These are phyloP conservation scores for Didymodactylos carnosus DNA, from an alignment of 2,888 invertebrate species.

Conservation along the genomic window DNA sequence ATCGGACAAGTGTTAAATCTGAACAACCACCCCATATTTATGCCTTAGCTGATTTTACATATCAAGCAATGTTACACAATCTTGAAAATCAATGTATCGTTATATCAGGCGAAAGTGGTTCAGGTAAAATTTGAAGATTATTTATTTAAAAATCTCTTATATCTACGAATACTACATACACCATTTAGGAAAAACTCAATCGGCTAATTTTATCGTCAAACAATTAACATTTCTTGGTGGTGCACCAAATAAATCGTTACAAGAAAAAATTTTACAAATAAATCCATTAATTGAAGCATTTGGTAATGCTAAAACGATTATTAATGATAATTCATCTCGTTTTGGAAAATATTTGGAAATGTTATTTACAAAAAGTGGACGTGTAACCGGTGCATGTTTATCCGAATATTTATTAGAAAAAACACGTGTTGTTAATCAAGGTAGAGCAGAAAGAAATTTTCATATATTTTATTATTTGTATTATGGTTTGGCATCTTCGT, in stretches of 20 bases:
- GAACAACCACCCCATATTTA: conserved; percentile 71
- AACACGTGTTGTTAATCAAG: conserved; percentile 59
- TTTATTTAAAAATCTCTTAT: too few species aligned
- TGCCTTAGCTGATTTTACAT: conserved; percentile 66
- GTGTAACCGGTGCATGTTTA: conserved; percentile 67
- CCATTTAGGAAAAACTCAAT: conserved; percentile 77
- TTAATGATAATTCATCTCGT: conserved; percentile 65
- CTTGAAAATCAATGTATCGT: conserved; percentile 62
- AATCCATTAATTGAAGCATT: conserved; percentile 66
- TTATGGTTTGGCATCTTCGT: conserved; percentile 48
- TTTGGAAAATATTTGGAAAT: conserved; percentile 63
- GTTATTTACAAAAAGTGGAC: conserved; percentile 55
- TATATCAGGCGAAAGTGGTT: conserved; percentile 68
- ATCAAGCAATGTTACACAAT: conserved; percentile 71
- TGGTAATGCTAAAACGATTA: conserved; percentile 62
- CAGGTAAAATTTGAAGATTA: too few species aligned
- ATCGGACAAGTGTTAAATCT: conserved; percentile 6
- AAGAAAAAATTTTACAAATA: conserved; percentile 48
- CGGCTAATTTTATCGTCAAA: conserved; percentile 53
- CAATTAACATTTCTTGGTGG: conserved; percentile 59
- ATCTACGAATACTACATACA: too few species aligned
- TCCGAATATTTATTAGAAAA: conserved; percentile 69
- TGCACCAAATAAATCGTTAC: conserved; percentile 9
- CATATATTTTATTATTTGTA: conserved; percentile 72
- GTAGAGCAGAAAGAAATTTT: conserved; percentile 56